Conservation (phyloP, 2,113 vertebrate genomes). For the Oreocharis arfaki region DNA sequence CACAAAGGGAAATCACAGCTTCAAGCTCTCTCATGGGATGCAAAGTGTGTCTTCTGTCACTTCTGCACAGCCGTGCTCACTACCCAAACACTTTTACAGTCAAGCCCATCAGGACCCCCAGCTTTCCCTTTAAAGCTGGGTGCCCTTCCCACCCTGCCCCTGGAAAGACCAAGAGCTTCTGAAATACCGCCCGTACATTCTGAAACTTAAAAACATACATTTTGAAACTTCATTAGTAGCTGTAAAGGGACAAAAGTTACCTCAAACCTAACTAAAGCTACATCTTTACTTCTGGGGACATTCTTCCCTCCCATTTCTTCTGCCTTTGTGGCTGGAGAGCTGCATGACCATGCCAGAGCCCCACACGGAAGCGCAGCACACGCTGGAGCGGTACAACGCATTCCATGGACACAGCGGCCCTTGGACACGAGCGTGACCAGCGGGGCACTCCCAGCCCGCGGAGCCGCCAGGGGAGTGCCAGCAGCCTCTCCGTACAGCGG, state of each 20-base stretch:
- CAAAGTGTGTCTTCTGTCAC: background rate
- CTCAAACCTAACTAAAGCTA: background rate
- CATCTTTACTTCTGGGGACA: background rate
- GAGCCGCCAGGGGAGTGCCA: accelerated
- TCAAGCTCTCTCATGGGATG: background rate
- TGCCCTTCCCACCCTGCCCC: background rate
- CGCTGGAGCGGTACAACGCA: accelerated
- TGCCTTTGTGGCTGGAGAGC: accelerated
- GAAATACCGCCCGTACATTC: accelerated
- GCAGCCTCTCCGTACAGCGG: accelerated
- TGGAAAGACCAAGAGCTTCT: background rate
- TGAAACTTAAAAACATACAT: background rate
- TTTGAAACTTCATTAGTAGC: background rate
- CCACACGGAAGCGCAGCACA: background rate
- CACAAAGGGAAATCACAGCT: background rate
- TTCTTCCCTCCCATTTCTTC: background rate
- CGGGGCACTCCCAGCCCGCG: accelerated
- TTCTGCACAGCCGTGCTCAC: accelerated
- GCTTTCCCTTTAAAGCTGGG: background rate
- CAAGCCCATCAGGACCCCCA: background rate
- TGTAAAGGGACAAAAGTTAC: background rate
- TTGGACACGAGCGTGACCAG: accelerated
- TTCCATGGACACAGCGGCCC: accelerated
- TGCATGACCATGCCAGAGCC: accelerated
- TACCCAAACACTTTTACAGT: accelerated